phyloP scores from a whole-genome alignment of 2,888 invertebrate species.

The Phyllotreta striolata region DNA sequence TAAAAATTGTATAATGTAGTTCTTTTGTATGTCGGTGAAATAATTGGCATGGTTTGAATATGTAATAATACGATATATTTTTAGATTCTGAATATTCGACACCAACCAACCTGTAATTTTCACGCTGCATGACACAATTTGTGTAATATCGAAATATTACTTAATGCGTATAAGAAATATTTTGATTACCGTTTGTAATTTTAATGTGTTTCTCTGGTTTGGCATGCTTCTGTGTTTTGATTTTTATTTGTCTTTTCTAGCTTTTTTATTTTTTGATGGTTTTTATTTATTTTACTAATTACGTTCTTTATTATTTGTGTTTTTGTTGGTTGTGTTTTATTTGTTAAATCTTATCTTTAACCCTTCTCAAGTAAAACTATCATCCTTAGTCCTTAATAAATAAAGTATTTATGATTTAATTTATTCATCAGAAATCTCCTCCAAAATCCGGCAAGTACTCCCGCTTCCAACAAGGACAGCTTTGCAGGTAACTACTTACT shows the following conservation, averaged over 20 bases:
- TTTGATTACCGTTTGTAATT: neutral
- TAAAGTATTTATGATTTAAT: slow-evolving; percentile 44
- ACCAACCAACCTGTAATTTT: slow-evolving; percentile 50
- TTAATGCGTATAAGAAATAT: neutral
- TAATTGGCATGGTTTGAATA: slow-evolving; percentile 35
- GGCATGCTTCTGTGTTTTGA: neutral
- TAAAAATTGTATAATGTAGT: neutral
- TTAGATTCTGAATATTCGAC: slow-evolving; percentile 37
- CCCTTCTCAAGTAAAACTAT: neutral
- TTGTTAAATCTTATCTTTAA: slow-evolving; percentile 20
- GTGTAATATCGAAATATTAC: neutral
- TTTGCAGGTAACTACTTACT: slow-evolving; percentile 69
- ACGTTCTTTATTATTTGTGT: no score
- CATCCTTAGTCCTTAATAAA: neutral
- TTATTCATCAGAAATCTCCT: slow-evolving; percentile 60
- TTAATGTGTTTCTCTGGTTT: neutral
- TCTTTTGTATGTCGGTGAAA: neutral
- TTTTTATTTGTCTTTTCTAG: slow-evolving; percentile 15
- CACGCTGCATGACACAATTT: slow-evolving; percentile 15
- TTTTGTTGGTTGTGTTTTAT: slow-evolving; percentile 48
- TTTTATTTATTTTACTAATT: slow-evolving; percentile 19
- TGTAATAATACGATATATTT: slow-evolving; percentile 12
- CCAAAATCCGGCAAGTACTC: slow-evolving; percentile 65
- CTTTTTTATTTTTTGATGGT: slow-evolving; percentile 24
- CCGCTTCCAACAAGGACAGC: slow-evolving; percentile 70